These are phyloP conservation scores for Apostichopus leukothele DNA, from an alignment of 53 echinoderm and acorn worm species.

Conservation along the genomic window DNA sequence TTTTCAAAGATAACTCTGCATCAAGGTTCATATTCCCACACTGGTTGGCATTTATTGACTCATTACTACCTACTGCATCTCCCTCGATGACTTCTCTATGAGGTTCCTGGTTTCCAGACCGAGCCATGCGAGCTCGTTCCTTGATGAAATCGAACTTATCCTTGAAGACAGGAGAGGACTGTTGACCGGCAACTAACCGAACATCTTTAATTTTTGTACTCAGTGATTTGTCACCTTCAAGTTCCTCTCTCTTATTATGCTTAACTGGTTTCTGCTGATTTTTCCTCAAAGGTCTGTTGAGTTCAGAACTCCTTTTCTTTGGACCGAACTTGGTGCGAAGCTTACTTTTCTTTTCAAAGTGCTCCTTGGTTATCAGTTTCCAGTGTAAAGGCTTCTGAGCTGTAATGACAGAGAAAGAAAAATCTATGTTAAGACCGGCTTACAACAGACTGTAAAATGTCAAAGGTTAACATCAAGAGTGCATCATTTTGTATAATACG, in stretches of 20 bases:
- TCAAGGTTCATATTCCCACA: slow-evolving; percentile 11
- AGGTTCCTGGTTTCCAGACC: slow-evolving; percentile 55
- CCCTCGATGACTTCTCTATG: background rate
- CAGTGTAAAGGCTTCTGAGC: slow-evolving; percentile 42
- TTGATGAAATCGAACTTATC: slow-evolving; percentile 98
- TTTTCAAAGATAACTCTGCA: background rate
- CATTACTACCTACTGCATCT: background rate
- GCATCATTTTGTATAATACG: too few species aligned
- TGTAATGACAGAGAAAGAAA: background rate
- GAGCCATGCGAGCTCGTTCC: slow-evolving; percentile 68
- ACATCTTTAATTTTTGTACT: background rate
- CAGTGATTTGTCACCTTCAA: background rate
- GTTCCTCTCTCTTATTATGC: background rate
- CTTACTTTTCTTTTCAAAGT: slow-evolving; percentile 34
- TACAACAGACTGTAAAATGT: too few species aligned
- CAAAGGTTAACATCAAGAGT: too few species aligned
- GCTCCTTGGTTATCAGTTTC: slow-evolving; percentile 33
- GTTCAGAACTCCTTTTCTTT: background rate
- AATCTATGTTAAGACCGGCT: background rate
- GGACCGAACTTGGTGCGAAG: slow-evolving; percentile 9
- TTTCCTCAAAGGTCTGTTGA: background rate
- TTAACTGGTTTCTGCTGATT: background rate
- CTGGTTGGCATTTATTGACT: background rate
- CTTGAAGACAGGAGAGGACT: slow-evolving; percentile 53
- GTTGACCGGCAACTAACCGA: background rate